These are phyloP conservation scores for Mus minutoides DNA, from an alignment of 2,797 vertebrate genomes.

Conservation along the genomic window DNA sequence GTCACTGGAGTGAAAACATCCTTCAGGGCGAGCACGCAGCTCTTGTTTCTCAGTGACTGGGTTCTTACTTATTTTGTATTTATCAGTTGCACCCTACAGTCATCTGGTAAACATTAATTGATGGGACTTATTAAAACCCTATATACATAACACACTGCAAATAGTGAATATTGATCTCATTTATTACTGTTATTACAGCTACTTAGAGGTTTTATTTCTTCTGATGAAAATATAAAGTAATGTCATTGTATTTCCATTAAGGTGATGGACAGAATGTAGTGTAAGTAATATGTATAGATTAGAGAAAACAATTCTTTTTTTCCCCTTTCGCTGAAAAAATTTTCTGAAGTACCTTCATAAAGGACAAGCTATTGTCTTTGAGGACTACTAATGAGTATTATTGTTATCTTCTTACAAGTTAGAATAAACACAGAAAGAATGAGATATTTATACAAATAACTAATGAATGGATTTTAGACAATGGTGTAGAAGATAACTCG, in stretches of 20 bases:
- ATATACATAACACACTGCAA: background rate
- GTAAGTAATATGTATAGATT: background rate
- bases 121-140: background rate
- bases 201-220: background rate
- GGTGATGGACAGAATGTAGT: background rate
- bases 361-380: background rate
- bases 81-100: background rate
- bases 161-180: background rate
- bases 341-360: slow-evolving; percentile 1
- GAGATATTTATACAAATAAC: background rate
- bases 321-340: background rate
- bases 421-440: background rate
- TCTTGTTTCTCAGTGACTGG: background rate
- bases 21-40: background rate
- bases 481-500: background rate
- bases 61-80: background rate
- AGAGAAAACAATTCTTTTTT: background rate
- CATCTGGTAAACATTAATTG: background rate
- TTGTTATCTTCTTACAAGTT: background rate
- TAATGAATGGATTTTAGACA: background rate
- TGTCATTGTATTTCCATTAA: slow-evolving; percentile 16
- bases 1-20: too few species aligned
- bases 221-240: background rate
- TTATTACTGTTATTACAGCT: background rate
- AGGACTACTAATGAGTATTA: background rate